Percentiles rank a stretch among this genome's conserved stretches.
These are phyloP conservation scores for Myxocyprinus asiaticus DNA, from an alignment of 2,113 vertebrate genomes.

Conservation along the genomic window DNA sequence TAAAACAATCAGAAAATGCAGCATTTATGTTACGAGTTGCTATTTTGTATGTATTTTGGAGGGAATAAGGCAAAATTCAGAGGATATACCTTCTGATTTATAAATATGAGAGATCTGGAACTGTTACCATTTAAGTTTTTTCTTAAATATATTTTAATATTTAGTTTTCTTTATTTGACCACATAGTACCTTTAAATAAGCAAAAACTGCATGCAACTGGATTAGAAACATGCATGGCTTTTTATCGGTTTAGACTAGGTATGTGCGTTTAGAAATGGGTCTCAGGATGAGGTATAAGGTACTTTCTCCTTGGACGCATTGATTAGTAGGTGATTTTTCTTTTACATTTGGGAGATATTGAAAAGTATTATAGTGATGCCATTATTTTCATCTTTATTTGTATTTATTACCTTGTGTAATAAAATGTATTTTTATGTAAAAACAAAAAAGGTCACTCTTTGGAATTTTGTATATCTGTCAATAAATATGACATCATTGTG, in stretches of 20 bases:
- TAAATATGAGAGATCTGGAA: conserved; percentile 35
- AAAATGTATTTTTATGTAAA: conserved; percentile 95
- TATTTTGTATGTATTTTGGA: conserved; percentile 34
- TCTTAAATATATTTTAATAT: conserved; percentile 40
- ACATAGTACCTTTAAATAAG: conserved; percentile 61
- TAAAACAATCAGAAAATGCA: conserved; percentile 45
- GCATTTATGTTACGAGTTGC: conserved; percentile 37
- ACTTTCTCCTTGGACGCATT: conserved; percentile 62
- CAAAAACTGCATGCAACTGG: conserved; percentile 69
- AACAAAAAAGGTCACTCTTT: conserved; percentile 52
- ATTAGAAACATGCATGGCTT: conserved; percentile 81
- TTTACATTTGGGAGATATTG: conserved; percentile 29
- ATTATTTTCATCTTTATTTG: conserved; percentile 94
- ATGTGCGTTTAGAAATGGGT: conserved; percentile 69
- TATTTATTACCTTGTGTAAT: conserved; percentile 99
- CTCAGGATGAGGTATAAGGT: conserved; percentile 46
- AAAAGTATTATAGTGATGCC: conserved; percentile 68
- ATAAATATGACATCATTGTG: conserved; percentile 61
- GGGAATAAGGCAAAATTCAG: neutral
- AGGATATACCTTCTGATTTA: conserved; percentile 29
- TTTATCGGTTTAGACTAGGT: conserved; percentile 80
- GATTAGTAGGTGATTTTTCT: conserved; percentile 29
- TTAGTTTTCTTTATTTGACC: conserved; percentile 15
- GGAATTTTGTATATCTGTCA: conserved; percentile 67
- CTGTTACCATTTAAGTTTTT: conserved; percentile 50